Percentiles rank a stretch among this genome's conserved stretches.
Evolutionary conservation across 64 coral and sea anemone species (phyloP).

Genomic region (Orbicella faveolata): DNA sequence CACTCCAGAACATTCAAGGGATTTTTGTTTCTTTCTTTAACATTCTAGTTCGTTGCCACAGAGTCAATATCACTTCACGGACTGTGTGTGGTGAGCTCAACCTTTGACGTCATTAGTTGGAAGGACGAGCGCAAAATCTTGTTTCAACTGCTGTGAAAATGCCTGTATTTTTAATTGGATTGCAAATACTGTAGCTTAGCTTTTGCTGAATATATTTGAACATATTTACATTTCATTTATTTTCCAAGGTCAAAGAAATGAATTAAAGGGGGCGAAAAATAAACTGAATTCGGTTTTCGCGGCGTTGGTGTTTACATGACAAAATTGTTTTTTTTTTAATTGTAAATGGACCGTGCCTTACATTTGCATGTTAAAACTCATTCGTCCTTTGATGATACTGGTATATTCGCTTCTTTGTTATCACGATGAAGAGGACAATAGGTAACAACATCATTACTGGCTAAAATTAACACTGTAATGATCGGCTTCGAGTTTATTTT

Average conservation of each 20-base stretch:
- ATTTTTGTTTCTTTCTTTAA: background rate
- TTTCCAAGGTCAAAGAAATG: background rate
- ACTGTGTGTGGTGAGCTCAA: background rate
- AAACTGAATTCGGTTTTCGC: background rate
- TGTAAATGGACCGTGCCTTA: background rate
- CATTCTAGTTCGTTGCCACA: background rate
- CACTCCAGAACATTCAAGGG: constrained; percentile 25
- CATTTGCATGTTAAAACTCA: background rate
- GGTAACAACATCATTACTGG: background rate
- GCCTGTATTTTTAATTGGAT: background rate
- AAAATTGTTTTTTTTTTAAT: background rate
- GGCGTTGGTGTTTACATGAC: background rate
- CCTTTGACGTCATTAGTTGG: constrained; percentile 6
- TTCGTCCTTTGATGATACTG: background rate
- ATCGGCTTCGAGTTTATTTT: background rate
- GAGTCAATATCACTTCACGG: constrained; percentile 5
- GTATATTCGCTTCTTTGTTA: background rate
- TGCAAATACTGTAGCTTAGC: background rate
- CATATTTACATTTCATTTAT: background rate
- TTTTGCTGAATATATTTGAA: background rate
- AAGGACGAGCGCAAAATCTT: background rate
- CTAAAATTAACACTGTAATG: background rate
- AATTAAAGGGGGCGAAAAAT: background rate
- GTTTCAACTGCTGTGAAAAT: background rate
- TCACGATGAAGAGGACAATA: background rate